Conservation (phyloP, 1,140 invertebrate genomes). For the Penaeus chinensis region DNA sequence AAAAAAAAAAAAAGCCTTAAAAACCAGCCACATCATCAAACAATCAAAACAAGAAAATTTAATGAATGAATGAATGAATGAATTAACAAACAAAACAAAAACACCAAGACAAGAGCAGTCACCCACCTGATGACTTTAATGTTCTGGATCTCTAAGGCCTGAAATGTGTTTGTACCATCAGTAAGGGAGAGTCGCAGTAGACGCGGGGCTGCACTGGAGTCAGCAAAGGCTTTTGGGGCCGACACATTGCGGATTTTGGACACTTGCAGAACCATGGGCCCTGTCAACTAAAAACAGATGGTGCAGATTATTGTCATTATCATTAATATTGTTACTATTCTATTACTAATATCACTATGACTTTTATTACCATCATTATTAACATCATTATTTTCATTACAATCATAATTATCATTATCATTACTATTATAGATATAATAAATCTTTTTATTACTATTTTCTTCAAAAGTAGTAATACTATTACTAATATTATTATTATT, state of each 20-base stretch:
- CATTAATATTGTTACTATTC: not conserved
- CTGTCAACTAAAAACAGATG: slow-evolving; percentile 23
- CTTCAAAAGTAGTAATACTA: too few relatives aligned
- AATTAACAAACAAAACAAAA: not conserved
- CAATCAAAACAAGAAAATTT: not conserved
- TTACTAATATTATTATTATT: too few relatives aligned
- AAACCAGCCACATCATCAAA: too few relatives aligned
- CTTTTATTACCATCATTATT: not conserved
- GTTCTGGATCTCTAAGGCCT: slow-evolving; percentile 77
- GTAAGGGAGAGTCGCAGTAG: slow-evolving; percentile 86
- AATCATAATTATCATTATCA: too few relatives aligned
- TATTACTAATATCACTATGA: not conserved
- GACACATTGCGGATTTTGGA: slow-evolving; percentile 87
- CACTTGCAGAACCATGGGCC: slow-evolving; percentile 79
- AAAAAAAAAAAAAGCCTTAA: too few relatives aligned
- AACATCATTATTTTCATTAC: too few relatives aligned
- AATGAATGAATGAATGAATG: not conserved
- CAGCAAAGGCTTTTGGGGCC: slow-evolving; percentile 90
- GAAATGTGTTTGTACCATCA: slow-evolving; percentile 83
- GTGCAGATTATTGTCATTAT: not conserved
- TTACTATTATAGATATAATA: too few relatives aligned
- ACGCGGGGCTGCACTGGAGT: slow-evolving; percentile 82
- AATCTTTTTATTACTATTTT: too few relatives aligned
- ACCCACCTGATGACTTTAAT: slow-evolving; percentile 39
- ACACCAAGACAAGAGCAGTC: not conserved